A percentile compares a stretch with the other conserved stretches of the same genome.
Evolutionary conservation across 92 coral and sea anemone genomes (phyloP).

Genomic region (Palythoa caribaeorum): DNA sequence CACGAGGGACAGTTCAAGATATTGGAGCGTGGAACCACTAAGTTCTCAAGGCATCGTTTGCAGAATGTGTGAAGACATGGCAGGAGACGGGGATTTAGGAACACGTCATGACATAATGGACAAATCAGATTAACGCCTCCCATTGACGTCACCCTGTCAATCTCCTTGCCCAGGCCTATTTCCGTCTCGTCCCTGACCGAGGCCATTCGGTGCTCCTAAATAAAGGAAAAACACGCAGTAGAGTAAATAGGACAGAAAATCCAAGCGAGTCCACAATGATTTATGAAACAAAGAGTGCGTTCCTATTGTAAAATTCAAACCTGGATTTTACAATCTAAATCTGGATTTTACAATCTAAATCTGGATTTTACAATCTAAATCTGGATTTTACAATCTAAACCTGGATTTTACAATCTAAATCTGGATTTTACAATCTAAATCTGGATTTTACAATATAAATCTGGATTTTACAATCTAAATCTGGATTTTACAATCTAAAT

Average conservation of each 20-base stretch:
- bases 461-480: too few relatives aligned
- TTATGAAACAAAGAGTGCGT: too few relatives aligned
- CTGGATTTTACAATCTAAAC: too few relatives aligned
- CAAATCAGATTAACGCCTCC: slow-evolving; percentile 88
- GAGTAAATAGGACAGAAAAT: background rate
- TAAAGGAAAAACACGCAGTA: background rate
- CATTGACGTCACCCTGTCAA: slow-evolving; percentile 79
- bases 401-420: too few relatives aligned
- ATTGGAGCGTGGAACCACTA: slow-evolving; percentile 94
- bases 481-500: too few relatives aligned
- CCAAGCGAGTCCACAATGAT: too few relatives aligned
- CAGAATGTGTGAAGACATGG: slow-evolving; percentile 99
- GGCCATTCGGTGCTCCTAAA: slow-evolving; percentile 93
- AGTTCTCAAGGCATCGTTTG: slow-evolving; percentile 91
- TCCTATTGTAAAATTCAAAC: too few relatives aligned
- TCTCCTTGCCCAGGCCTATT: slow-evolving; percentile 76
- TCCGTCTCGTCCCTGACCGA: slow-evolving; percentile 86
- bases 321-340: too few relatives aligned
- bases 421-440: too few relatives aligned
- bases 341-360: too few relatives aligned
- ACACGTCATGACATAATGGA: slow-evolving; percentile 91
- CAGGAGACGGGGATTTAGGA: slow-evolving; percentile 86
- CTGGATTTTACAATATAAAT: too few relatives aligned
- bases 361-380: too few relatives aligned
- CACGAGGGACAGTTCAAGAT: slow-evolving; percentile 91